Percentiles rank a stretch among this genome's conserved stretches.
These are phyloP conservation scores for Fukomys damarensis DNA, from an alignment of 2,113 vertebrate genomes.

Conservation along the genomic window DNA sequence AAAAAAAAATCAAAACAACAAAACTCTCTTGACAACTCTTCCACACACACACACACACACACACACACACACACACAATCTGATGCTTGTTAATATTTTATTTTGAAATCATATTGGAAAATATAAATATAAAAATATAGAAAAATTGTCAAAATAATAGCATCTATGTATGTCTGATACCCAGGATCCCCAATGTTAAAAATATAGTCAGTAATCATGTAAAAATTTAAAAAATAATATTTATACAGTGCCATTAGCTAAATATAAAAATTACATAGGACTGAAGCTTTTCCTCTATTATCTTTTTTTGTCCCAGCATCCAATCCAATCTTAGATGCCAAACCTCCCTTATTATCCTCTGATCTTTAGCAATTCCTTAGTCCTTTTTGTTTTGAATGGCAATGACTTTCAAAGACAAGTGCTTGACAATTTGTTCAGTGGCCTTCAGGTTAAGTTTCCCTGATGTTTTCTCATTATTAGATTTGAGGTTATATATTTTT, in stretches of 20 bases:
- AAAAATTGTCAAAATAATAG: background rate
- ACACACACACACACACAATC: too few species aligned
- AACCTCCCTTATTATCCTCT: background rate
- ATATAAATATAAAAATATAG: too few species aligned
- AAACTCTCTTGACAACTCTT: background rate
- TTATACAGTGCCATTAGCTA: background rate
- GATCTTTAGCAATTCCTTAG: background rate
- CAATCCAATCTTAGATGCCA: background rate
- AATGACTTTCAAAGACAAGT: background rate
- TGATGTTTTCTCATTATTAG: background rate
- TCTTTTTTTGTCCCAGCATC: background rate
- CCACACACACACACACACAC: background rate
- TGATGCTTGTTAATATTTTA: conserved; percentile 5
- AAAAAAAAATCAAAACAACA: too few species aligned
- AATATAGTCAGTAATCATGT: background rate
- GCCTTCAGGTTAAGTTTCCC: background rate
- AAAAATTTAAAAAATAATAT: background rate
- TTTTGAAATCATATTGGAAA: conserved; percentile 9
- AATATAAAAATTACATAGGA: background rate
- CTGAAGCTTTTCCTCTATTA: background rate
- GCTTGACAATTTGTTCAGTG: background rate
- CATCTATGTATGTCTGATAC: background rate
- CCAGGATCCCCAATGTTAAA: background rate
- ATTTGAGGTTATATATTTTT: background rate
- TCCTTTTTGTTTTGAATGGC: background rate